These are phyloP conservation scores for Corvus cornix DNA, from an alignment of 2,113 vertebrate genomes.

Conservation along the genomic window DNA sequence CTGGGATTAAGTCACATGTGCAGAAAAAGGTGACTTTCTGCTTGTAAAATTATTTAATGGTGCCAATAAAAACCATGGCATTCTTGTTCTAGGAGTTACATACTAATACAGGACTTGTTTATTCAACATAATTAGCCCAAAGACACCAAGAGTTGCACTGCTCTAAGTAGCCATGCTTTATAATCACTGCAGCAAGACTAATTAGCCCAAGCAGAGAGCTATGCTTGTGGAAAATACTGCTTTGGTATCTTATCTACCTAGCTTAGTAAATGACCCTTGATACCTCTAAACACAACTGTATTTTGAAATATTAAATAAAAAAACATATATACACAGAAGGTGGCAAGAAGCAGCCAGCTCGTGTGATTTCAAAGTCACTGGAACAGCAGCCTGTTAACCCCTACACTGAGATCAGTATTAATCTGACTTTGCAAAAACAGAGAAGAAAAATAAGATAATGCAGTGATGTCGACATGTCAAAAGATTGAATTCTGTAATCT, in stretches of 20 bases:
- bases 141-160: not conserved
- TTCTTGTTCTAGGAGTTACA: not conserved
- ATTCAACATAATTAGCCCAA: not conserved
- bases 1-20: not conserved
- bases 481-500: not conserved
- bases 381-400: not conserved
- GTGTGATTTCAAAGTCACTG: not conserved
- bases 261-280: not conserved
- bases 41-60: not conserved
- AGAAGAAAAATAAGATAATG: not conserved
- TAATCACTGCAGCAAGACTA: not conserved
- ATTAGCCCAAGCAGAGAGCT: not conserved
- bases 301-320: not conserved
- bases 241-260: not conserved
- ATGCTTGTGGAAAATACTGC: not conserved
- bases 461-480: not conserved
- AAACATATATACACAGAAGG: not conserved
- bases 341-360: not conserved
- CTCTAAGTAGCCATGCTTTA: not conserved
- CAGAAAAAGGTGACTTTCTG: not conserved
- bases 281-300: not conserved
- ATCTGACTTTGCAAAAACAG: not conserved
- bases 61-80: not conserved
- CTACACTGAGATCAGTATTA: not conserved
- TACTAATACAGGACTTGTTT: not conserved